Evolutionary conservation across 2,888 invertebrate species (phyloP), one percentile per base, ranked within the genome.

Genomic region (Ochropacha duplaris): DNA sequence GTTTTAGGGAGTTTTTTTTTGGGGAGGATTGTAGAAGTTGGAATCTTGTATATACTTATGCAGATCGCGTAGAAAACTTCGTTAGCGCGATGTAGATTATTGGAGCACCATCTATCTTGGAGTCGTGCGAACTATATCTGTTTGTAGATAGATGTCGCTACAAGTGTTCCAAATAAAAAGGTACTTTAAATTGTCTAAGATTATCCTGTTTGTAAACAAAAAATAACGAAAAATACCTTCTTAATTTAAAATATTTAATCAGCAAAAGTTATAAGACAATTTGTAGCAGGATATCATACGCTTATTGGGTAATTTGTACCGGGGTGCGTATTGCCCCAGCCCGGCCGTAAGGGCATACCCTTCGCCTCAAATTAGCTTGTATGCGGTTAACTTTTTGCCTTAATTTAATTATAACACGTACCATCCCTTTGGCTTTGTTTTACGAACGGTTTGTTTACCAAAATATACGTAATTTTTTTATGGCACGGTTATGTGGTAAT

Each of bases 361-460:
- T 59, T 65, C 65, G 56, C 54, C 54, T 57, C 59, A 60, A 66
- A 65, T 66, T 62, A 69, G 64, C 59, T 44, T 52, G 58, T 62
- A 54, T 59, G 60, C 58, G 68, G 66, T 66, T 67, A 64, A 67
- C 74, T 71, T 70, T 69, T 59, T 61, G 61, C 64, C 59, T 57
- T 69, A 65, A 76, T 76, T 72, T 75, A 77, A 75, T 78, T 75
- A 68, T 63, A 61, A 57, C 68, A 67, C 59, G 66, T 67, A 60
- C 69, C 65, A 66, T 66, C 44, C 44, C n/a, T 44, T 44, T 9
- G 19, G 44, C 19, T 16, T 19, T 44, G 19, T 44, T 19, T 44
- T 44, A 9, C 2, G n/a, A 44, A 44, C 44, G 19, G 19, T 44
- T 44, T 16, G 19, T 9, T 8, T 19, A 19, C n/a, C n/a, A 36